Conservation (phyloP, 2,888 invertebrate species). For the Schrankia costaestrigalis region DNA sequence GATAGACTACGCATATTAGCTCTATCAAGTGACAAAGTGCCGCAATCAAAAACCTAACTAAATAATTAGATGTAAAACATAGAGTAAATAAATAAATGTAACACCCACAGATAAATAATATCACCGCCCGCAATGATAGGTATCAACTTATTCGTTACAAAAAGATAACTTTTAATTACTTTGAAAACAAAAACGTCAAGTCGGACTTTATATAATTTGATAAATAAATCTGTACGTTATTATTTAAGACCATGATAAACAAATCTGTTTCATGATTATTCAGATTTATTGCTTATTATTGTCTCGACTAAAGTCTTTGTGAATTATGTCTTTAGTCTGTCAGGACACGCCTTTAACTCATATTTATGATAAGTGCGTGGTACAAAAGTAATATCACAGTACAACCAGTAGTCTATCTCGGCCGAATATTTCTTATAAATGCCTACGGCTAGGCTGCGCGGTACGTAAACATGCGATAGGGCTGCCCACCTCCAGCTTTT, state of each 20-base stretch:
- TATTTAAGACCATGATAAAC: slow-evolving; percentile 21
- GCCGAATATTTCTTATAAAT: too few relatives aligned
- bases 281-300: slow-evolving; percentile 21
- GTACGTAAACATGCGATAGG: too few relatives aligned
- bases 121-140: slow-evolving; percentile 19
- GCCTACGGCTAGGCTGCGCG: too few relatives aligned
- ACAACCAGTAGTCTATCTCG: too few relatives aligned
- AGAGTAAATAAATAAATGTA: background rate
- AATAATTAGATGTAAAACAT: too few relatives aligned
- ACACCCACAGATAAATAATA: slow-evolving; percentile 19
- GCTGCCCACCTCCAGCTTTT: too few relatives aligned
- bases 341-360: slow-evolving; percentile 7
- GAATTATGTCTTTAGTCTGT: too few relatives aligned
- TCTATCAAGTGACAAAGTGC: too few relatives aligned
- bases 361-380: slow-evolving; percentile 12
- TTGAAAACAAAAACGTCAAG: slow-evolving; percentile 41
- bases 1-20: too few relatives aligned
- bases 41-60: too few relatives aligned
- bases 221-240: slow-evolving; percentile 26
- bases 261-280: slow-evolving; percentile 22
- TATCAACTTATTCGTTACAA: slow-evolving; percentile 36
- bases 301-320: slow-evolving; percentile 13
- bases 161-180: slow-evolving; percentile 47
- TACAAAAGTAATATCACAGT: slow-evolving; percentile 11
- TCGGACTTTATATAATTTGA: slow-evolving; percentile 37